A percentile compares a stretch with the other conserved stretches of the same genome.
Conservation (phyloP, 2,113 vertebrate genomes). For the Onychorhynchus coronatus region DNA sequence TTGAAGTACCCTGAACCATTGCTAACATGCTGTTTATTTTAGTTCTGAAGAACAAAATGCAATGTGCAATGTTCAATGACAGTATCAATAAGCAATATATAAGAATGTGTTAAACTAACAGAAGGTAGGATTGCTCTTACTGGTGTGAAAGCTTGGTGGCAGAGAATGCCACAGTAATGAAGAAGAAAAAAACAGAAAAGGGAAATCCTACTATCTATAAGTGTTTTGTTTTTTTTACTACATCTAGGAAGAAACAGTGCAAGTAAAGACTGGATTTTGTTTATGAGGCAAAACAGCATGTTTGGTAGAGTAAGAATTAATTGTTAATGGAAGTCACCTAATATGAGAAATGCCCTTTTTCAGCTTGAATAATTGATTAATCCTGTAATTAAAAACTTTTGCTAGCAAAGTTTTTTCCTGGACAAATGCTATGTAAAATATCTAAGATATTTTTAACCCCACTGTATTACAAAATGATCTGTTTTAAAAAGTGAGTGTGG, state of each 20-base stretch:
- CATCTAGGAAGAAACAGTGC: not conserved
- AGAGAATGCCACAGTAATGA: not conserved
- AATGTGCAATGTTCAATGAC: not conserved
- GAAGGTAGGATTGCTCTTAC: not conserved
- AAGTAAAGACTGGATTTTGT: not conserved
- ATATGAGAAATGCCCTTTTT: conserved; percentile 1
- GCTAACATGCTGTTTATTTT: not conserved
- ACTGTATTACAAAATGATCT: not conserved
- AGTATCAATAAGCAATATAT: not conserved
- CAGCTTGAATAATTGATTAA: not conserved
- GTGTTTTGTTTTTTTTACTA: not conserved
- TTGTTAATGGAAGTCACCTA: not conserved
- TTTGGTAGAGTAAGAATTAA: not conserved
- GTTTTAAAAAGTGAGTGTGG: conserved; percentile 48
- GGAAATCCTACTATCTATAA: not conserved
- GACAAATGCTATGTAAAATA: not conserved
- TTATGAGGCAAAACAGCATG: not conserved
- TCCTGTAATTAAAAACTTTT: not conserved
- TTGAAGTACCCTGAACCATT: not conserved
- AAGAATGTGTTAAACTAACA: not conserved
- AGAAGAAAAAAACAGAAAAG: not conserved
- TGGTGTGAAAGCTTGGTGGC: not conserved
- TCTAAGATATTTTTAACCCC: not conserved
- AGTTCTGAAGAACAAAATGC: conserved; percentile 4
- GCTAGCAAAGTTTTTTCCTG: not conserved